These are phyloP conservation scores for Dasysyrphus albostriatus DNA, from an alignment of 2,888 invertebrate genomes.

Conservation along the genomic window DNA sequence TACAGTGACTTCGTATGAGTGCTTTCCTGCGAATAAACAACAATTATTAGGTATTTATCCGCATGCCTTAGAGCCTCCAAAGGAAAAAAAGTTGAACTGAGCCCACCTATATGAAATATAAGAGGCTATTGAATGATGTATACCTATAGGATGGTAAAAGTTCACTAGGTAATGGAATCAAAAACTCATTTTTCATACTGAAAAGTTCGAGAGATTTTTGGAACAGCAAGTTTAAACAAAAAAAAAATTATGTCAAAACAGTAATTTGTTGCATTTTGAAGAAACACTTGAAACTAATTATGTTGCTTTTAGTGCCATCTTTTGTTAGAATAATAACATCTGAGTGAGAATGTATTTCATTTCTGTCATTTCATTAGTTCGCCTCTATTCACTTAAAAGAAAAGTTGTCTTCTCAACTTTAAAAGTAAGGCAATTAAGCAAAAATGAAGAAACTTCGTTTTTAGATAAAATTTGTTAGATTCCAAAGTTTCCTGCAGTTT, in stretches of 20 bases:
- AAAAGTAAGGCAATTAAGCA: conserved; percentile 21
- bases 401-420: conserved; percentile 36
- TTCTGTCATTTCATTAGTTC: background rate
- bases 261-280: background rate
- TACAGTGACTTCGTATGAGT: conserved; percentile 18
- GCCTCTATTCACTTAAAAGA: conserved; percentile 17
- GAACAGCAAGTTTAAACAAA: background rate
- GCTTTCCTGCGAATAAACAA: conserved; percentile 45
- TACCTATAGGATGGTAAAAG: conserved; percentile 19
- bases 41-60: conserved; percentile 40
- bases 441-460: background rate
- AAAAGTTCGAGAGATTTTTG: background rate
- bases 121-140: conserved; percentile 29
- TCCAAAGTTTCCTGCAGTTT: no score
- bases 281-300: conserved; percentile 43
- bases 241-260: background rate
- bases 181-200: background rate
- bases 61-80: conserved; percentile 1
- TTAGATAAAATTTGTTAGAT: no score
- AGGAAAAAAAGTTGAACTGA: background rate
- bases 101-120: background rate
- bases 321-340: conserved; percentile 41
- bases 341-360: conserved; percentile 45
- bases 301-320: conserved; percentile 51
- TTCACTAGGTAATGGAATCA: background rate